These are phyloP conservation scores for Aethes cnicana DNA, from an alignment of 2,888 invertebrate species.

Conservation along the genomic window DNA sequence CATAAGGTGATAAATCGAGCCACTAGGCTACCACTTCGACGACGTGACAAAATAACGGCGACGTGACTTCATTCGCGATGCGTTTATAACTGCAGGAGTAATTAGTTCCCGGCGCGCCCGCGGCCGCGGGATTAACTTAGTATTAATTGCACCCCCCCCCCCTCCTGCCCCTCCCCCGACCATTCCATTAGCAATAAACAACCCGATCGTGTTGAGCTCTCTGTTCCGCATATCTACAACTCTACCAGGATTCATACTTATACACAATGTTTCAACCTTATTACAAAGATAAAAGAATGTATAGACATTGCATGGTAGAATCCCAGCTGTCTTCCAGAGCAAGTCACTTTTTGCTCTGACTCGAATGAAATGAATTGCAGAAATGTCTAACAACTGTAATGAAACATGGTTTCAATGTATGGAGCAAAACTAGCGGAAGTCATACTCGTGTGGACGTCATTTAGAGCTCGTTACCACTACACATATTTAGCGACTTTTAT, in stretches of 20 bases:
- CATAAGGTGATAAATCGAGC: too few relatives aligned
- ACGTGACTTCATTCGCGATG: not conserved
- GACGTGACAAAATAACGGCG: too few relatives aligned
- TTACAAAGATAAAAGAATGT: too few relatives aligned
- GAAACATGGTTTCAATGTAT: conserved; percentile 22
- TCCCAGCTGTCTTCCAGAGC: too few relatives aligned
- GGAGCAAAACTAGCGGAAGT: conserved; percentile 27
- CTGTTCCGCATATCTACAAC: conserved; percentile 28
- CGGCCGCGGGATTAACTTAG: conserved; percentile 27
- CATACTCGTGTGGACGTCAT: conserved; percentile 19
- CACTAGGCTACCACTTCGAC: too few relatives aligned
- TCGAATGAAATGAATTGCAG: conserved; percentile 19
- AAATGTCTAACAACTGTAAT: conserved; percentile 25
- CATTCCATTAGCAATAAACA: conserved; percentile 35
- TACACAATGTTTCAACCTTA: too few relatives aligned
- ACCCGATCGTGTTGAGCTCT: conserved; percentile 32
- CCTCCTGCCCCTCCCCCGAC: not conserved
- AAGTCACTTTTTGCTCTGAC: conserved; percentile 22
- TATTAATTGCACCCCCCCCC: conserved; percentile 35
- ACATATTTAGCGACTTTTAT: too few relatives aligned
- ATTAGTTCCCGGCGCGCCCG: conserved; percentile 11
- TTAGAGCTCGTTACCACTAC: too few relatives aligned
- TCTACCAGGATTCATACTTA: not conserved
- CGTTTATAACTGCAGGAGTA: conserved; percentile 4
- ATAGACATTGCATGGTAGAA: too few relatives aligned